Conservation (phyloP, 2,113 vertebrate species). For the Pelecanus crispus region DNA sequence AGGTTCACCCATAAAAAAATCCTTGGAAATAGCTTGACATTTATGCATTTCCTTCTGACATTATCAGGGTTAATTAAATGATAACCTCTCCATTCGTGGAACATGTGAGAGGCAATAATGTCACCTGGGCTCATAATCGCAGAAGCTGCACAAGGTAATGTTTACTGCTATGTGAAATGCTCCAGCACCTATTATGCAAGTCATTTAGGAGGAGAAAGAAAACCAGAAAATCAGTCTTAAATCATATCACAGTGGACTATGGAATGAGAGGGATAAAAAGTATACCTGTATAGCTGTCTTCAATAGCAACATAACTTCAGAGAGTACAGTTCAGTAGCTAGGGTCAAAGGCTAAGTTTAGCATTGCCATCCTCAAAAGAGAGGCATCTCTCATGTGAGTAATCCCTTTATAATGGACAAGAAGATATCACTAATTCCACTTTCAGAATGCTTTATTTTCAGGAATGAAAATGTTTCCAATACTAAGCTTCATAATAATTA, state of each 20-base stretch:
- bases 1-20: background rate
- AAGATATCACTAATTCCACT: background rate
- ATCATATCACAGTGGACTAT: background rate
- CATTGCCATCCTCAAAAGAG: background rate
- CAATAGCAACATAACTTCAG: background rate
- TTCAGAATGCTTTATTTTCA: background rate
- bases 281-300: background rate
- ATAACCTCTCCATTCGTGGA: constrained; percentile 36
- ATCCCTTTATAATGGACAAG: background rate
- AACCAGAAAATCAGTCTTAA: background rate
- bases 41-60: constrained; percentile 62
- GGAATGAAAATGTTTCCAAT: background rate
- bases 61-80: constrained; percentile 65
- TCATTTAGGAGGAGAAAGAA: background rate
- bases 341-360: background rate
- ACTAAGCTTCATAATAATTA: background rate
- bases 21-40: constrained; percentile 48
- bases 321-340: background rate
- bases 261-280: background rate
- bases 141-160: background rate
- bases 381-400: background rate
- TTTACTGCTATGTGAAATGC: constrained; percentile 16
- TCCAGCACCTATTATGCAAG: background rate
- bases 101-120: constrained; percentile 15
- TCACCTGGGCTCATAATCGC: background rate